Base-by-base conservation (phyloP, 2,888 invertebrate genomes). In the Gandaritis pyraliata region DNA sequence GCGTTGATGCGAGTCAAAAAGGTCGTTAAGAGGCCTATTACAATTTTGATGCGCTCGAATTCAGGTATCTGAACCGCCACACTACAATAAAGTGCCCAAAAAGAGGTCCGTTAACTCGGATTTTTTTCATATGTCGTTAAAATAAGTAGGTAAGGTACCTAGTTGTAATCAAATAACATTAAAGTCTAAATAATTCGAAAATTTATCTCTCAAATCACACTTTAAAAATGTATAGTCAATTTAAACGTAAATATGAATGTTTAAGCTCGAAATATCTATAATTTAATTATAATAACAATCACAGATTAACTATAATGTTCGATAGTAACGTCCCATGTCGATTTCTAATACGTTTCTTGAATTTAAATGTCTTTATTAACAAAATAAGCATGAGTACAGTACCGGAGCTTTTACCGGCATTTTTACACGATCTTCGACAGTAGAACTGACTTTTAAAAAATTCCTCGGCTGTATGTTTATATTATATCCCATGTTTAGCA, bases 221-320 rank as follows among this genome's bases (percentile, higher is more conserved):
- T 29, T 43, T 12, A 16, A 36, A 13, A 46, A 52, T 43, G 38
- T 54, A 54, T 38, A 38, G 36, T 10, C 46, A 38, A 54, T 46
- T 46, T 38, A 54, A 38, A 46, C 13, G 30, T 39, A 51, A 51
- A 56, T 50, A 46, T 15, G 39, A 61, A 61, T 33, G 49, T 47
- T 33, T 30, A 51, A 61, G 46, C 50, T 16, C 41, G 39, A 33
- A 48, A 48, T 49, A 48, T 54, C 39, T 46, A 58, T 62, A 54
- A 58, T 58, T 63, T 50, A 50, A 58, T 58, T 63, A 55, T 29
- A 63, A 63, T 63, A 54, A 58, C 58, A 58, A 54, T 55, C 36
- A 30, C 2, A 58, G 36, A 62, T 53, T 43, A 59, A 18, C 30
- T 55, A 36, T 53, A 55, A 54, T 55, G 50, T 13, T 16, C 30